These are phyloP conservation scores for Andrena haemorrhoa DNA, from an alignment of 2,888 invertebrate species.

Conservation along the genomic window DNA sequence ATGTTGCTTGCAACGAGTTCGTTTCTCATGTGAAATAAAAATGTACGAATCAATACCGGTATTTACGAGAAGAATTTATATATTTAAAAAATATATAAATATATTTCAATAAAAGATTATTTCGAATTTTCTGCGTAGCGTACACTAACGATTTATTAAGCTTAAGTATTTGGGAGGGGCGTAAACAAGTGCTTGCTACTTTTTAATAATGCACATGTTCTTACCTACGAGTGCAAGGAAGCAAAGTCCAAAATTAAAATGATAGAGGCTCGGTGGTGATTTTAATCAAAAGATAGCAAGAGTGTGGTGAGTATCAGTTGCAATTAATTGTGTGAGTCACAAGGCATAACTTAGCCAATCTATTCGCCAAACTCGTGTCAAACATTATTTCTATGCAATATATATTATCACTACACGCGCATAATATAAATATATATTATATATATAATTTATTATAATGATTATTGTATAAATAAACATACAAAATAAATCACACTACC, in stretches of 20 bases:
- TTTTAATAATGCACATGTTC: constrained; percentile 65
- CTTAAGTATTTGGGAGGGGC: neutral
- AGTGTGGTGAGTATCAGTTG: constrained; percentile 70
- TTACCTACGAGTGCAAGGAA: constrained; percentile 63
- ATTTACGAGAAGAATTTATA: neutral
- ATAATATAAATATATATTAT: constrained; percentile 70
- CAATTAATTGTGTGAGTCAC: constrained; percentile 73
- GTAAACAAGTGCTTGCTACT: constrained; percentile 47
- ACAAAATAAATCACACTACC: constrained; percentile 71
- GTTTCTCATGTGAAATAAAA: neutral
- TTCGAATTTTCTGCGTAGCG: neutral
- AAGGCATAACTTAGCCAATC: constrained; percentile 73
- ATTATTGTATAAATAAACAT: constrained; percentile 80
- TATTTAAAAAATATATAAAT: neutral
- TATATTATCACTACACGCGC: constrained; percentile 70
- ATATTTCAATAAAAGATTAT: neutral
- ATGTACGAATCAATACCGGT: neutral
- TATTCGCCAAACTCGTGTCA: constrained; percentile 80
- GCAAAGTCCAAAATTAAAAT: constrained; percentile 73
- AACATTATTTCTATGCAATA: constrained; percentile 79
- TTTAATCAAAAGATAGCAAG: constrained; percentile 74
- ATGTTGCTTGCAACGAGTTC: neutral
- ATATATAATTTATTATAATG: constrained; percentile 78
- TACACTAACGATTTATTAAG: constrained; percentile 1
- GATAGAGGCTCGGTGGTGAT: constrained; percentile 75